phyloP scores from a whole-genome alignment of 64 coral and sea anemone genomes.

The Orbicella faveolata region DNA sequence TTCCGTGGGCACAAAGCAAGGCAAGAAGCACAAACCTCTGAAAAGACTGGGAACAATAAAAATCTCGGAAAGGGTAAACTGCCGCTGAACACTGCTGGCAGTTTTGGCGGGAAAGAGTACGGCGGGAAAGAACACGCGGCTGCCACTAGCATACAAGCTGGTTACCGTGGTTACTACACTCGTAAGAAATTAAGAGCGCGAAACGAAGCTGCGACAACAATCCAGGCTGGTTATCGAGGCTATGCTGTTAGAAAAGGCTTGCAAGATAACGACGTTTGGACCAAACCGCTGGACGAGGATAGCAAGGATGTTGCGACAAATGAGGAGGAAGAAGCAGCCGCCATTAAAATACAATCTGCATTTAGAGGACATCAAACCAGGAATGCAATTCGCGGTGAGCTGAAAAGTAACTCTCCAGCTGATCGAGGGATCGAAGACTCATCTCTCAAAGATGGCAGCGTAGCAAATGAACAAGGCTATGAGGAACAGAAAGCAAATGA shows the following conservation, averaged over 20 bases:
- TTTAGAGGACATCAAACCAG: slow-evolving; percentile 25
- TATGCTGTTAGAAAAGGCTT: slow-evolving; percentile 41
- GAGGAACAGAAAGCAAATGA: background rate
- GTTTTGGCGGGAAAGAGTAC: slow-evolving; percentile 7
- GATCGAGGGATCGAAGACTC: background rate
- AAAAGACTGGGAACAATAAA: background rate
- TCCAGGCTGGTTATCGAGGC: slow-evolving; percentile 76
- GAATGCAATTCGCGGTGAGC: background rate
- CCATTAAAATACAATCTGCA: slow-evolving; percentile 23
- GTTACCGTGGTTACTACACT: slow-evolving; percentile 63
- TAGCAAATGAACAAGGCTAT: background rate
- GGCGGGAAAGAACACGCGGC: slow-evolving; percentile 20
- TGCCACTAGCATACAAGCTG: slow-evolving; percentile 64
- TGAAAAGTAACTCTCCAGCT: background rate
- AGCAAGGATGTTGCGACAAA: background rate
- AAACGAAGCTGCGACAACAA: slow-evolving; percentile 46
- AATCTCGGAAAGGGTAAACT: background rate
- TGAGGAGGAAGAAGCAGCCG: slow-evolving; percentile 15
- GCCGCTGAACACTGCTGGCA: background rate
- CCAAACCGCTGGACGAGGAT: background rate
- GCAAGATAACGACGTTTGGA: background rate
- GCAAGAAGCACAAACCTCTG: background rate
- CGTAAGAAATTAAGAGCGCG: slow-evolving; percentile 44
- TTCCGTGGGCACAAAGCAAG: slow-evolving; percentile 48
- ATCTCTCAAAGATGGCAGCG: background rate